A percentile compares a stretch with the other conserved stretches of the same genome.
Evolutionary conservation across 1,140 invertebrate genomes (phyloP).

Genomic region (Stegodyphus mimosarum): DNA sequence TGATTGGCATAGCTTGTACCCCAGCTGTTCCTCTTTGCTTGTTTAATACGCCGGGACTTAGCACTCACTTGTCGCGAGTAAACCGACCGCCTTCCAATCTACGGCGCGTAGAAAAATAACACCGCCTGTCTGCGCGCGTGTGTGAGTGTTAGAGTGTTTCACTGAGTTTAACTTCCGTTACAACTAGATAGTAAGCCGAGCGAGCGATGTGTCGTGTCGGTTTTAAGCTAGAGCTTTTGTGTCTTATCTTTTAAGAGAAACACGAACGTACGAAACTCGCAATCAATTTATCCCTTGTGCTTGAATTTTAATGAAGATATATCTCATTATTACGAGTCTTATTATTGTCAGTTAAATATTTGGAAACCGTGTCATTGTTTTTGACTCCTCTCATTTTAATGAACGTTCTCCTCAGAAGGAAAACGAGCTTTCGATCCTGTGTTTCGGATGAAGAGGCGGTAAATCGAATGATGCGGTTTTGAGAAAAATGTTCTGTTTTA

Average conservation of each 20-base stretch:
- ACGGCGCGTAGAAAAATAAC: conserved; percentile 37
- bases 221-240: background rate
- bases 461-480: too few species aligned
- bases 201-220: conserved; percentile 2
- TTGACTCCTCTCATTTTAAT: too few species aligned
- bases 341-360: too few species aligned
- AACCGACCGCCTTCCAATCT: conserved; percentile 23
- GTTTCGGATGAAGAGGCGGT: too few species aligned
- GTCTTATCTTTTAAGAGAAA: background rate
- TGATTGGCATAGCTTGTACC: conserved; percentile 44
- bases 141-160: background rate
- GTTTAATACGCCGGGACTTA: conserved; percentile 35
- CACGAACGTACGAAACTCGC: background rate
- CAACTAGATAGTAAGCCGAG: conserved; percentile 2
- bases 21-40: conserved; percentile 21
- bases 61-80: conserved; percentile 41
- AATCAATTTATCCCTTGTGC: conserved; percentile 4
- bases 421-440: too few species aligned
- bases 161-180: conserved; percentile 19
- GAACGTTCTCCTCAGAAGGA: too few species aligned
- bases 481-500: too few species aligned
- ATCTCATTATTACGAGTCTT: background rate
- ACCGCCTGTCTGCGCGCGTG: conserved; percentile 23
- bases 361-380: too few species aligned
- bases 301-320: conserved; percentile 38